phyloP scores from a whole-genome alignment of 1,140 invertebrate genomes.

The Anagrus nilaparvatae region DNA sequence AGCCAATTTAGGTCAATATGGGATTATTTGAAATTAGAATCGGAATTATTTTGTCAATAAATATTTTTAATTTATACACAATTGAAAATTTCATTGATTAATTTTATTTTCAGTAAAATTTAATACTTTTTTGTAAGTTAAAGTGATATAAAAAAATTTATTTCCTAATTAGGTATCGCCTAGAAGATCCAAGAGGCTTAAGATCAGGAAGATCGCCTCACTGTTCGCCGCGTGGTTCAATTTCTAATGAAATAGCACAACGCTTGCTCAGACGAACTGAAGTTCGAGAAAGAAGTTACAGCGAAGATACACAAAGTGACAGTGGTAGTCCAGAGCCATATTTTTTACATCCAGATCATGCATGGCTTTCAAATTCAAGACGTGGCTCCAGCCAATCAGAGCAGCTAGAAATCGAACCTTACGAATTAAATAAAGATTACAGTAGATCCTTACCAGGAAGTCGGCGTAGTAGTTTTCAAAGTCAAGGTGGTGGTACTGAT shows the following conservation, averaged over 20 bases:
- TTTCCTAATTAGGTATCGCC: constrained; percentile 59
- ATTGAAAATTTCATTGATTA: neutral
- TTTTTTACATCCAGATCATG: constrained; percentile 73
- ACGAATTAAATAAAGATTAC: constrained; percentile 74
- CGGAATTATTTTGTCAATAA: neutral
- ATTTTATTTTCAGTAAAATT: neutral
- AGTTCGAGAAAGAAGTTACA: constrained; percentile 36
- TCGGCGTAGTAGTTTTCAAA: constrained; percentile 70
- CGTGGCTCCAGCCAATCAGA: constrained; percentile 77
- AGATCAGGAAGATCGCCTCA: constrained; percentile 57
- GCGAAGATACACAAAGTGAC: constrained; percentile 40
- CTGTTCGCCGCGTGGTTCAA: constrained; percentile 68
- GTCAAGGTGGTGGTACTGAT: constrained; percentile 32
- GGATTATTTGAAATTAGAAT: no score
- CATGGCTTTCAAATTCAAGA: constrained; percentile 62
- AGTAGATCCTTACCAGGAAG: constrained; percentile 74
- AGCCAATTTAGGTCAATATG: no score
- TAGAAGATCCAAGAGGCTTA: constrained; percentile 66
- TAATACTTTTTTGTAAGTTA: no score
- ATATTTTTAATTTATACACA: neutral
- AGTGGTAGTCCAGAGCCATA: constrained; percentile 44
- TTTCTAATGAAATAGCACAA: constrained; percentile 48
- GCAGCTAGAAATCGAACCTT: constrained; percentile 72
- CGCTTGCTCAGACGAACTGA: constrained; percentile 50
- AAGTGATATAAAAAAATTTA: no score